Percentiles rank a stretch among this genome's conserved stretches.
Evolutionary conservation across 1,140 invertebrate species (phyloP).

Genomic region (Mylabris phalerata): DNA sequence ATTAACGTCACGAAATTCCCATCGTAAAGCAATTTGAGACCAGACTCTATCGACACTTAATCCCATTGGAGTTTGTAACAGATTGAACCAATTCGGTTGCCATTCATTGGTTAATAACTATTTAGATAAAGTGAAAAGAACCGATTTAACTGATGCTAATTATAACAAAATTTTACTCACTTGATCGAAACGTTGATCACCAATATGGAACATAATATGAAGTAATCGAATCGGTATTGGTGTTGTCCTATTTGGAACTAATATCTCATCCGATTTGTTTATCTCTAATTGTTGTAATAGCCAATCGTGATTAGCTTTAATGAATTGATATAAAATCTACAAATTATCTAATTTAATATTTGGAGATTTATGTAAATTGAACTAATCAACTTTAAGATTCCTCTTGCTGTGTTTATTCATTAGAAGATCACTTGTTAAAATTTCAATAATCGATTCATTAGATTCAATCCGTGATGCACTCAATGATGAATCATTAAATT

Average conservation of each 20-base stretch:
- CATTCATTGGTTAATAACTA: slow-evolving; percentile 47
- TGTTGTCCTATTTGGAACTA: slow-evolving; percentile 43
- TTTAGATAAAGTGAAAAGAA: slow-evolving; percentile 19
- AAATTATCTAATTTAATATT: slow-evolving; percentile 20
- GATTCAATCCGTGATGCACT: slow-evolving; percentile 45
- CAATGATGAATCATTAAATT: slow-evolving; percentile 36
- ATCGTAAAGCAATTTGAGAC: slow-evolving; percentile 46
- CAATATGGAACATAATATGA: slow-evolving; percentile 71
- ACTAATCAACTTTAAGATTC: slow-evolving; percentile 45
- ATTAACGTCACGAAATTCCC: slow-evolving; percentile 42
- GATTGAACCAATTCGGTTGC: slow-evolving; percentile 48
- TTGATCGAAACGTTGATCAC: slow-evolving; percentile 61
- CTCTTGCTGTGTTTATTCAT: slow-evolving; percentile 48
- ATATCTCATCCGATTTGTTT: slow-evolving; percentile 37
- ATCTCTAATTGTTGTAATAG: slow-evolving; percentile 53
- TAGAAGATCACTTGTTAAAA: slow-evolving; percentile 50
- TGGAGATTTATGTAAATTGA: neutral
- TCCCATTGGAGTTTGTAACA: slow-evolving; percentile 49
- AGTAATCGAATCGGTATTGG: slow-evolving; percentile 52
- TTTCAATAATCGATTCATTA: slow-evolving; percentile 45
- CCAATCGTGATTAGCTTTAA: slow-evolving; percentile 60
- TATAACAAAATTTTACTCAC: slow-evolving; percentile 38
- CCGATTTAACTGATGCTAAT: neutral
- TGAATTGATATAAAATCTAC: slow-evolving; percentile 60
- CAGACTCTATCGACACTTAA: slow-evolving; percentile 48